A percentile compares a stretch with the other conserved stretches of the same genome.
These are phyloP conservation scores for Haliaeetus leucogaster DNA, from an alignment of 2,113 vertebrate genomes.

Conservation along the genomic window DNA sequence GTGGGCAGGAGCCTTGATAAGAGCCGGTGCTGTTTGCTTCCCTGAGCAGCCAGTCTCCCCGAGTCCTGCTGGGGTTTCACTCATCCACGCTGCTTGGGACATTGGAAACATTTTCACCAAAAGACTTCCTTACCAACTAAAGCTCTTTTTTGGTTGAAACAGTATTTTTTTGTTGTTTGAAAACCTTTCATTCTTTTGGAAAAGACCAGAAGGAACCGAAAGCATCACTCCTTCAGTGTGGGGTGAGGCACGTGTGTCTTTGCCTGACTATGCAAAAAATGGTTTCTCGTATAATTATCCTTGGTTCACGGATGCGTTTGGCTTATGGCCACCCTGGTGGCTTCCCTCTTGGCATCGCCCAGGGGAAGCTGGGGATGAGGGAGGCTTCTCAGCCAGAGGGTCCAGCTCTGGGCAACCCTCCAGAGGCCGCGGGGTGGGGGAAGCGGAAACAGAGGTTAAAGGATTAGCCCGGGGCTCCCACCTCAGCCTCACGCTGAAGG, in stretches of 20 bases:
- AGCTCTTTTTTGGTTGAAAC: not conserved
- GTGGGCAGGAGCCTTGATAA: not conserved
- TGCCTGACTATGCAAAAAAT: not conserved
- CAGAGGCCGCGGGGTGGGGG: not conserved
- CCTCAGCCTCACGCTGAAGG: not conserved
- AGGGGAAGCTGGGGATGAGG: too few species aligned
- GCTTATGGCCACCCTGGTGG: accelerated
- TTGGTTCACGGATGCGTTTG: too few species aligned
- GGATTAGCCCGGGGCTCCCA: not conserved
- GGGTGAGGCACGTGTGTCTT: accelerated
- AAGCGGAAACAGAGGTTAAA: accelerated
- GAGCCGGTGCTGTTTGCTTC: not conserved
- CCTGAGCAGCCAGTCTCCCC: not conserved
- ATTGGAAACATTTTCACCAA: not conserved
- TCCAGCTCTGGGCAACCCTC: not conserved
- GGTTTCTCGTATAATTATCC: accelerated
- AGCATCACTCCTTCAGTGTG: accelerated
- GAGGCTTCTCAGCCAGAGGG: not conserved
- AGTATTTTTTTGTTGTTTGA: not conserved
- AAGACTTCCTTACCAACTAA: not conserved
- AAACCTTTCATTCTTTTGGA: not conserved
- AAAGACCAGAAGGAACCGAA: not conserved
- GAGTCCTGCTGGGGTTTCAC: accelerated
- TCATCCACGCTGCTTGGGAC: accelerated
- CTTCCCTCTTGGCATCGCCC: not conserved